phyloP scores from a whole-genome alignment of 2,797 vertebrate genomes.

The Chaenodraco wilsoni region DNA sequence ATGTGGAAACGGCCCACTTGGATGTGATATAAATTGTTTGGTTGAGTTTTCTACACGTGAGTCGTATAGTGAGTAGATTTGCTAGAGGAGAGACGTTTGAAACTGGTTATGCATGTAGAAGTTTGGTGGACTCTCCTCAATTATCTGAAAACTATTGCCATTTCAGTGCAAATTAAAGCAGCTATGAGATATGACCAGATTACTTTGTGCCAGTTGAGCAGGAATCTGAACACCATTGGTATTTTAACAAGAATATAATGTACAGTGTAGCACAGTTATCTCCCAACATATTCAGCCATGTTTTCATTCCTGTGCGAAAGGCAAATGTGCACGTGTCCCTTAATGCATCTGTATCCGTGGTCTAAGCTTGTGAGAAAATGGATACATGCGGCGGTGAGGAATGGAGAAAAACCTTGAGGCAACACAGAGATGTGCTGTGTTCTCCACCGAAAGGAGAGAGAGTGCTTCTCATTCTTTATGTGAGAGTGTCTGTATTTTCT shows the following conservation, averaged over 20 bases:
- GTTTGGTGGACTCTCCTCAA: constrained; percentile 2
- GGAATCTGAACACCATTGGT: constrained; percentile 24
- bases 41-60: background rate
- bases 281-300: constrained; percentile 11
- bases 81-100: constrained; percentile 6
- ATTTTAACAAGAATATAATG: constrained; percentile 29
- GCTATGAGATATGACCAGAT: constrained; percentile 14
- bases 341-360: constrained; percentile 63
- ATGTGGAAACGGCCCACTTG: constrained; percentile 4
- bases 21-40: constrained; percentile 17
- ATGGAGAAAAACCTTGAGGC: constrained; percentile 58
- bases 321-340: constrained; percentile 36
- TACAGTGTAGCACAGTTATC: constrained; percentile 9
- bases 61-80: constrained; percentile 9
- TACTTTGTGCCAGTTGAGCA: constrained; percentile 13
- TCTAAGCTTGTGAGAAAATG: constrained; percentile 55
- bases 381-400: constrained; percentile 36
- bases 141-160: constrained; percentile 5
- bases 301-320: constrained; percentile 39
- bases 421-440: constrained; percentile 73
- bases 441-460: constrained; percentile 58
- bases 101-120: constrained; percentile 16
- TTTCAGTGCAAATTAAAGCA: constrained; percentile 37
- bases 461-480: constrained; percentile 54
- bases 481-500: constrained; percentile 55